Evolutionary conservation across 1,140 invertebrate genomes (phyloP).

Genomic region (Diprion similis): DNA sequence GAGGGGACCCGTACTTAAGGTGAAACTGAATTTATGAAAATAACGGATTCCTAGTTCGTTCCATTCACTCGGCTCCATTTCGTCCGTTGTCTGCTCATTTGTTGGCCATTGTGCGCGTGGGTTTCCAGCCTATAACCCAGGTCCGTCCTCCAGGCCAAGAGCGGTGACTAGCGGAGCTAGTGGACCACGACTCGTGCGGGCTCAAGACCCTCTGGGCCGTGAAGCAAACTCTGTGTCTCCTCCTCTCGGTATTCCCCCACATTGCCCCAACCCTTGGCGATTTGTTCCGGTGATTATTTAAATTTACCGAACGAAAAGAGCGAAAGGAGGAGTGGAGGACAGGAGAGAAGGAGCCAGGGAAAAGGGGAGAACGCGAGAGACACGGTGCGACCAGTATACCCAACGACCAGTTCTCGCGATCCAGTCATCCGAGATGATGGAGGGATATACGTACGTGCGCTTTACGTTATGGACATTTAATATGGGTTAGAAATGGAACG

Average conservation of each 20-base stretch:
- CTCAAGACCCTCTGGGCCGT: neutral
- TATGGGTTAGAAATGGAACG: too few relatives aligned
- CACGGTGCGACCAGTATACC: constrained; percentile 16
- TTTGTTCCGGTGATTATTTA: constrained; percentile 38
- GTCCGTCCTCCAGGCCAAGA: neutral
- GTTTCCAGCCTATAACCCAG: neutral
- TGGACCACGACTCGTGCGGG: too few relatives aligned
- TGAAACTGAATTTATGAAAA: neutral
- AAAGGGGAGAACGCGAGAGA: neutral
- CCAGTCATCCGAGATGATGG: constrained; percentile 41
- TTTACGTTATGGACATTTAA: too few relatives aligned
- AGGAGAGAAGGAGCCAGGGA: neutral
- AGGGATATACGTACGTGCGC: constrained; percentile 24
- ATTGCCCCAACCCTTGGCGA: constrained; percentile 13
- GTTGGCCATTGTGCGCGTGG: constrained; percentile 5
- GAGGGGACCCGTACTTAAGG: neutral
- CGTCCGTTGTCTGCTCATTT: neutral
- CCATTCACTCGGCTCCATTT: too few relatives aligned
- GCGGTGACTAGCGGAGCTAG: too few relatives aligned
- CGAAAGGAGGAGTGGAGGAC: neutral
- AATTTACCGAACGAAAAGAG: constrained; percentile 25
- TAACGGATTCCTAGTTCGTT: neutral
- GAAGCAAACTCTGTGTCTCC: neutral
- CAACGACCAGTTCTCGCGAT: constrained; percentile 35
- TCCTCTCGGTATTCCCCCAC: neutral